Conservation (phyloP, 2,888 invertebrate genomes). For the Xylota segnis region DNA sequence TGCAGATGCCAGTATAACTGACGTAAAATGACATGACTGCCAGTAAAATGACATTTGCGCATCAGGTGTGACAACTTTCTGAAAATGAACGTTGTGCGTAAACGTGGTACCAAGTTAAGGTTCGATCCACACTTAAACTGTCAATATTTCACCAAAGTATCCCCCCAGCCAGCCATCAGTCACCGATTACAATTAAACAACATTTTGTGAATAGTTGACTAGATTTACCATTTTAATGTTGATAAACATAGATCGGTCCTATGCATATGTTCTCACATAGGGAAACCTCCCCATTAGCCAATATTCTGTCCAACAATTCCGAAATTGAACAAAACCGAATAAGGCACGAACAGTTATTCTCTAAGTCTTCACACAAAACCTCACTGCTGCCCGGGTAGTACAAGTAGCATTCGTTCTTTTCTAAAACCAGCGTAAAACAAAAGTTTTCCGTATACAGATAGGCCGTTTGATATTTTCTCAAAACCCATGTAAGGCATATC, state of each 20-base stretch:
- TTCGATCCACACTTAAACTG: too few relatives aligned
- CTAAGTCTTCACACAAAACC: slow-evolving; percentile 4
- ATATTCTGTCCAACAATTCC: slow-evolving; percentile 46
- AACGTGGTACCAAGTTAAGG: too few relatives aligned
- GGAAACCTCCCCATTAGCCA: slow-evolving; percentile 33
- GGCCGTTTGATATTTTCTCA: slow-evolving; percentile 65
- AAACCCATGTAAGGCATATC: slow-evolving; percentile 56
- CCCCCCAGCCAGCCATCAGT: too few relatives aligned
- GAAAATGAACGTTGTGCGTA: too few relatives aligned
- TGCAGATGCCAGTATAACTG: too few relatives aligned
- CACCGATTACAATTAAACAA: too few relatives aligned
- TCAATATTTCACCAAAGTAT: too few relatives aligned
- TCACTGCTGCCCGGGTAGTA: slow-evolving; percentile 59
- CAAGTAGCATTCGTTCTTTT: slow-evolving; percentile 41
- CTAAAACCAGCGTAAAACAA: slow-evolving; percentile 57
- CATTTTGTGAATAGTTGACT: too few relatives aligned
- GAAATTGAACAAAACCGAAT: slow-evolving; percentile 59
- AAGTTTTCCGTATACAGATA: slow-evolving; percentile 60
- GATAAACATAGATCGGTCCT: slow-evolving; percentile 54
- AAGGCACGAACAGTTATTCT: slow-evolving; percentile 43
- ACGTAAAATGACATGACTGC: too few relatives aligned
- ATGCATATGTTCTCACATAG: slow-evolving; percentile 47
- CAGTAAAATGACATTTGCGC: too few relatives aligned
- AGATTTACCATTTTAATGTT: not conserved
- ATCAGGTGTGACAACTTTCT: too few relatives aligned